Evolutionary conservation across 2,888 invertebrate genomes (phyloP), one percentile per base, ranked within the genome.

Genomic region (Anthrax anthrax): DNA sequence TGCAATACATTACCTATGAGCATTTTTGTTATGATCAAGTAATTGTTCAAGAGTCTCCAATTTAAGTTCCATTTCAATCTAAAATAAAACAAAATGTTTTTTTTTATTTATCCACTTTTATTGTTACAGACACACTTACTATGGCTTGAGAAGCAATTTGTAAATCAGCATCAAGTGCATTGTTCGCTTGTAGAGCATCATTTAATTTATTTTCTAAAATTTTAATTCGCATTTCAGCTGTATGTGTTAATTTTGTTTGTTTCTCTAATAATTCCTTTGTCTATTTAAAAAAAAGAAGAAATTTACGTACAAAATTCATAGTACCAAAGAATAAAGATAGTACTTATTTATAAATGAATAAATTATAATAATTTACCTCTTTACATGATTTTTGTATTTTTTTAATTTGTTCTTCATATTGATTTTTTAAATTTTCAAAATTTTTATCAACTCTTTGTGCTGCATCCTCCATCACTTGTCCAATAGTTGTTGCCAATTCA

Each of bases 1-100:
- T 32, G 13, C 12, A 12, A 12, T 5, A 12, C 29, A 32, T 14
- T 47, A 56, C 57, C 49, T 53, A 56, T 64, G 62, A 60, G 75
- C 76, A 69, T 76, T 62, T 69, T 73, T 59, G 72, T 80, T 42
- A 75, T 67, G 57, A 71, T 72, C 62, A 72, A 77, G 67, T 76
- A 80, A 52, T 65, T 70, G 60, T 72, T 74, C 55, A 75, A 71
- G 62, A 74, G 77, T 57, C 71, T 72, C 55, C 73, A 75, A 23
- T 78, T 62, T 63, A 72, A 76, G 56, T 70, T 77, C 42, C 73
- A 74, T 46, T 65, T 72, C 49, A 63, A 64, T 62, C 74, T 71
- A 55, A 67, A 70, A 60, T 17, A 4, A 17, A 61, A 60, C n/a
- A 23, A 23, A 23, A 23, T 23, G 8, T 6, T 23, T 23, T 23